Percentiles rank a stretch among this genome's conserved stretches.
These are phyloP conservation scores for Notospermus geniculatus DNA, from an alignment of 1,140 invertebrate genomes.

Conservation along the genomic window DNA sequence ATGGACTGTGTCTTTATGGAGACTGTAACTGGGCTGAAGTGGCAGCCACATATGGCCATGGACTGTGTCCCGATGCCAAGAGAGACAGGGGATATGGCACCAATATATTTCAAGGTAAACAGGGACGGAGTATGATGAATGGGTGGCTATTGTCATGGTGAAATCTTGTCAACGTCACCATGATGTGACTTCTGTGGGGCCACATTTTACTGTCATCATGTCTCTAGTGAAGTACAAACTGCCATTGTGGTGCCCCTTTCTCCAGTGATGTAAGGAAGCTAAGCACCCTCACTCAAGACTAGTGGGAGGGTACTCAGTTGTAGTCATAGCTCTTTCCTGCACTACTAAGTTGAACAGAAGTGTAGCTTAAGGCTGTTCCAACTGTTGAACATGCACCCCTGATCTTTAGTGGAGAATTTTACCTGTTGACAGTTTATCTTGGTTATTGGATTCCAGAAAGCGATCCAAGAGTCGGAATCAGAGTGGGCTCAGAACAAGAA, in stretches of 20 bases:
- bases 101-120: constrained; percentile 94
- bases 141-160: too few species aligned
- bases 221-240: too few species aligned
- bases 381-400: not conserved
- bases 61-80: constrained; percentile 85
- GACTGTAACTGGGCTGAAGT: constrained; percentile 71
- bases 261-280: too few species aligned
- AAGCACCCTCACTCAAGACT: too few species aligned
- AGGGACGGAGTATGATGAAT: too few species aligned
- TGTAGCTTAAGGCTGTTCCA: not conserved
- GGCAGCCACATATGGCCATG: constrained; percentile 80
- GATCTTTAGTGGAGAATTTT: not conserved
- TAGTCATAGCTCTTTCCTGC: too few species aligned
- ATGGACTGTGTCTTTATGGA: constrained; percentile 91
- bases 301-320: too few species aligned
- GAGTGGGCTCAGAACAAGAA: constrained; percentile 97
- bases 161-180: too few species aligned
- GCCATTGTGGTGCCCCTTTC: too few species aligned
- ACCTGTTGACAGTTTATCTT: not conserved
- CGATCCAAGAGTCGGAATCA: constrained; percentile 86
- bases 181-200: too few species aligned
- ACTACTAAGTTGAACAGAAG: not conserved
- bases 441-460: constrained; percentile 69
- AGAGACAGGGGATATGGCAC: constrained; percentile 78
- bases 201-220: too few species aligned